Percentiles rank a stretch among this genome's conserved stretches.
Evolutionary conservation across 2,797 vertebrate species (phyloP).

Genomic region (Sebastiscus tertius): DNA sequence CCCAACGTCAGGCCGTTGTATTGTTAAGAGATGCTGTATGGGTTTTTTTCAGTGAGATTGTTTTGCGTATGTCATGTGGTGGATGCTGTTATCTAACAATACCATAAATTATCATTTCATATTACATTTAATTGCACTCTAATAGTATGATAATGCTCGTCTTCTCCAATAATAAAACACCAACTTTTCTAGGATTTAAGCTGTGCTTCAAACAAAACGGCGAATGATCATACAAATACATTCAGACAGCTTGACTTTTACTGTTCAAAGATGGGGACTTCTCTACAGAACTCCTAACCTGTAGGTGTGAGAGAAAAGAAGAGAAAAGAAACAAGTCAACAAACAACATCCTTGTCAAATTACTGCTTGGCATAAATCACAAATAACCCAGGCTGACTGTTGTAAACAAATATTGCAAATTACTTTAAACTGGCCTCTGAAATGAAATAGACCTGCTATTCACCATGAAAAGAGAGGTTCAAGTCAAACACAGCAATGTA

Average conservation of each 20-base stretch:
- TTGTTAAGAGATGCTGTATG: not conserved
- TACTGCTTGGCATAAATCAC: not conserved
- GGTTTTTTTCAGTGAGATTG: too few species aligned
- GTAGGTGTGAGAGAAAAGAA: constrained; percentile 5
- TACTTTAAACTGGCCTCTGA: constrained; percentile 27
- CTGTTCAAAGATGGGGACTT: constrained; percentile 14
- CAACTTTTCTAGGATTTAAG: not conserved
- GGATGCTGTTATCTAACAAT: constrained; percentile 1
- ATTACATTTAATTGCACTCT: not conserved
- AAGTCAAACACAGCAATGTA: not conserved
- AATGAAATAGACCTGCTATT: constrained; percentile 4
- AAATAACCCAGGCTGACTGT: constrained; percentile 21
- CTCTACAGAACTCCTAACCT: not conserved
- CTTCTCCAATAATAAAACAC: not conserved
- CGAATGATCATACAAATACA: constrained; percentile 12
- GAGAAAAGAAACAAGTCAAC: constrained; percentile 13
- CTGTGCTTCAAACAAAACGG: not conserved
- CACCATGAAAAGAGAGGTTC: constrained; percentile 6
- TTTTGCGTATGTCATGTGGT: not conserved
- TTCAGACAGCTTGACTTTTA: constrained; percentile 5
- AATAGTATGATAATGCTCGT: not conserved
- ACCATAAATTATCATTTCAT: not conserved
- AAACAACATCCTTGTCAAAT: constrained; percentile 31
- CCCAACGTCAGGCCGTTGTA: too few species aligned
- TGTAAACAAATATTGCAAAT: constrained; percentile 18